Evolutionary conservation across 1,140 invertebrate species (phyloP).

Genomic region (Neocloeon triangulifer): DNA sequence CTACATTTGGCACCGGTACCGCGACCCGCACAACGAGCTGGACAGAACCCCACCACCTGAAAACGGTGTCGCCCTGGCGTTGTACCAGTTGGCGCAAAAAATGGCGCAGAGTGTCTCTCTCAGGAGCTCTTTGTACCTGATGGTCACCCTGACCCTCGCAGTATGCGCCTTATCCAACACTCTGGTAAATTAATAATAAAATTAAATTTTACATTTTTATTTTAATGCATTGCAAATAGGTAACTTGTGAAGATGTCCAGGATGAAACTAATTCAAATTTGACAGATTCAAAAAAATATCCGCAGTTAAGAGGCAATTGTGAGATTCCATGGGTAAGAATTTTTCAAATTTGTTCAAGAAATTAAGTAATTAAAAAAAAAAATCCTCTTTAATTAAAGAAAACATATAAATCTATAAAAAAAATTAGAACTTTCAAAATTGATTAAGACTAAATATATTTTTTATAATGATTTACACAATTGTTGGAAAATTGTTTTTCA

Average conservation of each 20-base stretch:
- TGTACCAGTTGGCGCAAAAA: slow-evolving; percentile 21
- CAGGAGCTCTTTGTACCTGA: slow-evolving; percentile 35
- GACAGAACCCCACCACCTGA: slow-evolving; percentile 21
- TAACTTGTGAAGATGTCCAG: slow-evolving; percentile 14
- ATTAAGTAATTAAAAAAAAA: too few relatives aligned
- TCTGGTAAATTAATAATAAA: slow-evolving; percentile 24
- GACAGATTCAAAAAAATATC: too few relatives aligned
- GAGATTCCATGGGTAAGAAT: too few relatives aligned
- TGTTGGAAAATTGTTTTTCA: too few relatives aligned
- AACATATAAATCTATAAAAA: too few relatives aligned
- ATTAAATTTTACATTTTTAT: too few relatives aligned
- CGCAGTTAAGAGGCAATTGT: too few relatives aligned
- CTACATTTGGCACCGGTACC: slow-evolving; percentile 26
- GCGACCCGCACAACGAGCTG: slow-evolving; percentile 18
- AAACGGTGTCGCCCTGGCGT: slow-evolving; percentile 18
- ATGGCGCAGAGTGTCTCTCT: slow-evolving; percentile 32
- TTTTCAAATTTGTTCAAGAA: too few relatives aligned
- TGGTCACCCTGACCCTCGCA: slow-evolving; percentile 34
- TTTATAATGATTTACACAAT: too few relatives aligned
- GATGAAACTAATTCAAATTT: background rate
- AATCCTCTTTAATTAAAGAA: too few relatives aligned
- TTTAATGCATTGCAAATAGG: slow-evolving; percentile 11
- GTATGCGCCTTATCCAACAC: slow-evolving; percentile 38
- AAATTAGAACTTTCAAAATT: too few relatives aligned
- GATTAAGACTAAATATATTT: too few relatives aligned